A percentile compares a stretch with the other conserved stretches of the same genome.
These are phyloP conservation scores for Caenorhabditis japonica DNA, from an alignment of 2,888 invertebrate species.

Conservation along the genomic window DNA sequence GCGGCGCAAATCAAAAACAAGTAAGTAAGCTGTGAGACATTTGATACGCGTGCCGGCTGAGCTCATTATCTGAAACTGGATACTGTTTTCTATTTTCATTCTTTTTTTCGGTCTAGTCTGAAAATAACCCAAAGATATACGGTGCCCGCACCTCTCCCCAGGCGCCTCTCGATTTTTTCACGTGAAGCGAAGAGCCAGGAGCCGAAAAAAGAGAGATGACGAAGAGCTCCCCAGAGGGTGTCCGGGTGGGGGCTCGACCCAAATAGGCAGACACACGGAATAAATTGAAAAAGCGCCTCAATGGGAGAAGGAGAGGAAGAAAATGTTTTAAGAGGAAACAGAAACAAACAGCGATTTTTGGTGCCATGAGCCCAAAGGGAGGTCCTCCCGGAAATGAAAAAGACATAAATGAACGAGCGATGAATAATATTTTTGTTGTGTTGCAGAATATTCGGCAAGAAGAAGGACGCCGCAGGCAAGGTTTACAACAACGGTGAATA, in stretches of 20 bases:
- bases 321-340: conserved; percentile 40
- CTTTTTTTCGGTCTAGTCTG: background rate
- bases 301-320: conserved; percentile 20
- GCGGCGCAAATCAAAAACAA: conserved; percentile 62
- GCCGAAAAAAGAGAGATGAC: conserved; percentile 43
- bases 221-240: conserved; percentile 44
- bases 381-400: conserved; percentile 33
- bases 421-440: conserved; percentile 16
- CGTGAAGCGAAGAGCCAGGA: conserved; percentile 20
- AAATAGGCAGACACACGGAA: conserved; percentile 29
- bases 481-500: conserved; percentile 61
- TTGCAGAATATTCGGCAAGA: conserved; percentile 65
- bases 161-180: conserved; percentile 36
- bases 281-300: conserved; percentile 46
- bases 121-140: background rate
- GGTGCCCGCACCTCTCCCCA: conserved; percentile 19
- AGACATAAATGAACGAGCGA: conserved; percentile 35
- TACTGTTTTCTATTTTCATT: conserved; percentile 34
- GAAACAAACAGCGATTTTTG: conserved; percentile 47
- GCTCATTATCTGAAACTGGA: conserved; percentile 45
- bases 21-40: conserved; percentile 47
- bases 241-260: conserved; percentile 1
- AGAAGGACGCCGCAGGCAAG: conserved; percentile 43
- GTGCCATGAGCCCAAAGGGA: conserved; percentile 11
- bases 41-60: conserved; percentile 16